Conservation (phyloP, 2,797 vertebrate genomes). For the Anabas testudineus region DNA sequence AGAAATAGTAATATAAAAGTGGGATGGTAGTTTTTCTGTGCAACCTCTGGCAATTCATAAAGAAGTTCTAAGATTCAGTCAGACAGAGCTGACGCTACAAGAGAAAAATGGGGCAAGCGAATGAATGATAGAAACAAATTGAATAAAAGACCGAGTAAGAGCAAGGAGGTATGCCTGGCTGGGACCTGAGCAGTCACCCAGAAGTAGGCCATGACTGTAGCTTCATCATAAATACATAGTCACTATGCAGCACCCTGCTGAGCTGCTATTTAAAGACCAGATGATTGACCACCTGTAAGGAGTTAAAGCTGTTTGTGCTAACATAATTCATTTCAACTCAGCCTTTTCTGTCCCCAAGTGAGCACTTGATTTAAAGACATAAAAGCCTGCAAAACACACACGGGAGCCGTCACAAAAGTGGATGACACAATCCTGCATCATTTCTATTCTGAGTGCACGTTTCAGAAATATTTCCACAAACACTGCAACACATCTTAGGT, state of each 20-base stretch:
- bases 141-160: slow-evolving; percentile 7
- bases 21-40: too few species aligned
- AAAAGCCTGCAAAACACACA: slow-evolving; percentile 21
- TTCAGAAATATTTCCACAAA: slow-evolving; percentile 3
- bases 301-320: slow-evolving; percentile 49
- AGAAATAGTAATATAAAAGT: too few species aligned
- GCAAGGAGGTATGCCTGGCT: slow-evolving; percentile 13
- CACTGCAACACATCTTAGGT: background rate
- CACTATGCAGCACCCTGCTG: slow-evolving; percentile 27
- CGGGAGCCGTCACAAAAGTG: background rate
- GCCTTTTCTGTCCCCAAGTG: slow-evolving; percentile 18
- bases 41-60: too few species aligned
- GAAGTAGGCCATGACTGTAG: slow-evolving; percentile 67
- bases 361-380: slow-evolving; percentile 19
- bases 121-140: slow-evolving; percentile 7
- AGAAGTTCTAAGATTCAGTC: background rate
- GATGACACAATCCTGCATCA: background rate
- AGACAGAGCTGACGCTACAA: background rate
- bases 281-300: slow-evolving; percentile 62
- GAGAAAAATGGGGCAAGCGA: background rate
- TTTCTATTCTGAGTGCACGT: background rate
- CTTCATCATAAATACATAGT: slow-evolving; percentile 74
- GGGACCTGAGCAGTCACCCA: slow-evolving; percentile 57
- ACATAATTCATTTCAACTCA: slow-evolving; percentile 40
- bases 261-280: slow-evolving; percentile 64